phyloP scores from a whole-genome alignment of 2,113 vertebrate genomes.

The Centrocercus urophasianus region DNA sequence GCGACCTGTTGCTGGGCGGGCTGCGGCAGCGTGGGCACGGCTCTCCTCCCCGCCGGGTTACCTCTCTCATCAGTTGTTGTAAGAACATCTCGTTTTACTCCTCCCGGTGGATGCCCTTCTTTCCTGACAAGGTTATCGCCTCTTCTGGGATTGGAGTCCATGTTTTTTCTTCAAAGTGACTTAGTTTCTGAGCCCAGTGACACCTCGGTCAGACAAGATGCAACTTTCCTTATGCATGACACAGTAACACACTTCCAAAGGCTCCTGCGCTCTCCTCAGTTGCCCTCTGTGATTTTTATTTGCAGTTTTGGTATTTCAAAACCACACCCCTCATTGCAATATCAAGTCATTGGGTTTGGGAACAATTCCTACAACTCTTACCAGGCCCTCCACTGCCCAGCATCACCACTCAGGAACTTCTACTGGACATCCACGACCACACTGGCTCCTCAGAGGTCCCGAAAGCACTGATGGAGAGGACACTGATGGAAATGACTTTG shows the following conservation, averaged over 20 bases:
- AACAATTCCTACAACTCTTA: background rate
- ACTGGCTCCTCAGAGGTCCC: background rate
- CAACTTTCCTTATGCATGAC: background rate
- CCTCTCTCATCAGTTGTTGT: background rate
- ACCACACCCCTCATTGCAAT: background rate
- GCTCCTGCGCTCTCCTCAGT: background rate
- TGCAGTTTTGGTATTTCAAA: background rate
- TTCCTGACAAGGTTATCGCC: background rate
- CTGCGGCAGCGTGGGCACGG: background rate
- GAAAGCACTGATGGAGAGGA: background rate
- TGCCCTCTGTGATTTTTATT: background rate
- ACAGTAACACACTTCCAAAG: background rate
- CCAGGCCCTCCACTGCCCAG: background rate
- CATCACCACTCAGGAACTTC: background rate
- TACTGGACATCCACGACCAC: background rate
- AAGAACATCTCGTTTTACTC: background rate
- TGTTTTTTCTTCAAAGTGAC: background rate
- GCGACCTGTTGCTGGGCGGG: background rate
- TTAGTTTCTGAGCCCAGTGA: background rate
- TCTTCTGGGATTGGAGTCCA: background rate
- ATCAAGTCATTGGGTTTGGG: background rate
- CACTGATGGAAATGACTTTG: background rate
- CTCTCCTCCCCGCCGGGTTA: background rate
- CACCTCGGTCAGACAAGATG: background rate
- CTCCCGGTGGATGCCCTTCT: background rate